Conservation (phyloP, 2,888 invertebrate genomes). For the Xestia ashworthii region DNA sequence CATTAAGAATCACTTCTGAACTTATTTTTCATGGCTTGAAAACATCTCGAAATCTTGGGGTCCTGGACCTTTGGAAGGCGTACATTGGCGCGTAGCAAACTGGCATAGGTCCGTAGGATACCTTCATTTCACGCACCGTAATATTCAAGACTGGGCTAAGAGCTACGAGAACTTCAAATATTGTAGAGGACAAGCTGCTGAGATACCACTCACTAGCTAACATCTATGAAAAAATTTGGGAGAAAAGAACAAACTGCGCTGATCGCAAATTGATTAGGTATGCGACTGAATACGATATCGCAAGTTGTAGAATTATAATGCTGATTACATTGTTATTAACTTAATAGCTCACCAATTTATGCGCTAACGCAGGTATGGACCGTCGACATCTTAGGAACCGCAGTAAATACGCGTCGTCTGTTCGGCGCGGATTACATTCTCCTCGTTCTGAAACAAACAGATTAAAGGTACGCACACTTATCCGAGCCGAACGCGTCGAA, state of each 20-base stretch:
- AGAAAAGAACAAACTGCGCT: neutral
- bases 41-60: neutral
- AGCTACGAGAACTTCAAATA: neutral
- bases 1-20: neutral
- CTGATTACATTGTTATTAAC: neutral
- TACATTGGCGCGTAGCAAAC: neutral
- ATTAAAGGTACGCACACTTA: too few species aligned
- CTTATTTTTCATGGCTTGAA: neutral
- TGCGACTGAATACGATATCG: neutral
- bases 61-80: neutral
- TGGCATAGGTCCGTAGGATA: neutral
- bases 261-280: neutral
- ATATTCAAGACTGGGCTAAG: neutral
- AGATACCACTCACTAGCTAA: neutral
- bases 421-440: conserved; percentile 81
- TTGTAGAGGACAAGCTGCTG: neutral
- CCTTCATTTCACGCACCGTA: neutral
- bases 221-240: neutral
- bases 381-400: conserved; percentile 84
- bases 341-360: conserved; percentile 79
- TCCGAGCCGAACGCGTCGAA: too few species aligned
- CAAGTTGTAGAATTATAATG: neutral
- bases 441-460: conserved; percentile 78
- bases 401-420: conserved; percentile 85
- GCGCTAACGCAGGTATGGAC: conserved; percentile 85